Evolutionary conservation across 2,797 vertebrate species (phyloP), one percentile per base, ranked within the genome.

Genomic region (Hyperoplus lanceolatus): DNA sequence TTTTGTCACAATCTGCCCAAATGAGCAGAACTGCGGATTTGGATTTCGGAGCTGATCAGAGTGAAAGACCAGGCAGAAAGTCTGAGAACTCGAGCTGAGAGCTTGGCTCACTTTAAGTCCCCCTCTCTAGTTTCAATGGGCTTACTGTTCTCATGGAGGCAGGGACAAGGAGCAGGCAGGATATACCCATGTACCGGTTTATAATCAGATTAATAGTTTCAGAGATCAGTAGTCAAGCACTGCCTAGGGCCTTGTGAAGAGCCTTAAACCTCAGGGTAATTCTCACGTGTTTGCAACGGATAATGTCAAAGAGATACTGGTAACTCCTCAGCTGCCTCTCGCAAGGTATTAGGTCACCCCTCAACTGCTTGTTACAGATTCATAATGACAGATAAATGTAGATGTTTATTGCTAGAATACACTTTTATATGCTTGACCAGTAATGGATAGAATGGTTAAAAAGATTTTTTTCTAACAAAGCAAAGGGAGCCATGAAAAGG

Each of bases 231-330:
- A 16, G 77, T 85, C 63, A 77, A 86, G 84, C 38, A 18, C 65
- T 79, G 70, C 78, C 83, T 81, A 78, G 90, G 82, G 87, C 87
- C 75, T 3, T 39, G 81, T 4, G 68, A 82, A 75, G 77, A 91
- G 76, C 80, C 77, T 73, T 81, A 58, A 48, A 78, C 77, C 83
- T 77, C 66, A 48, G 80, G 80, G 79, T 77, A 65, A 86, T 83
- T 88, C 79, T 82, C 88, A 89, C 70, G 80, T 92, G 92, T 88
- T 89, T 87, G 90, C 79, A 89, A 91, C 16, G 85, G 92, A 93
- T 91, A 94, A 94, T 93, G 92, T 93, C 91, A 95, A 93, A 94
- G 88, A 92, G 90, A 94, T 92, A 89, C 87, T 89, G 64, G 81
- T 93, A 91, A 92, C 89, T 88, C 80, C 84, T 88, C 85, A 82